Conservation (phyloP, 2,113 vertebrate species). For the Strix uralensis region DNA sequence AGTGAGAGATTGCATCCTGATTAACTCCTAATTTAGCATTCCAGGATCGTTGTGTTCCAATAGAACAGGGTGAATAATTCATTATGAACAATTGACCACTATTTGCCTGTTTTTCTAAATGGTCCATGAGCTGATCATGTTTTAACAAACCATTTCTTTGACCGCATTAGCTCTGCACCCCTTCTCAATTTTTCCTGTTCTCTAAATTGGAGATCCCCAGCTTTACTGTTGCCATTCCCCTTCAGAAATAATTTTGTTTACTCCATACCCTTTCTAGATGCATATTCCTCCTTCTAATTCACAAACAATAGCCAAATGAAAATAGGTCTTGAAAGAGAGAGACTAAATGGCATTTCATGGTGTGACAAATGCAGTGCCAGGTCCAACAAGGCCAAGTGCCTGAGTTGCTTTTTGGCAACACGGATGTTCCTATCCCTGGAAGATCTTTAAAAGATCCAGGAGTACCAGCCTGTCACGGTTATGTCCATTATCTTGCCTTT, state of each 20-base stretch:
- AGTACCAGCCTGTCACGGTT: rapidly evolving
- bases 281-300: neutral
- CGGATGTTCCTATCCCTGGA: neutral
- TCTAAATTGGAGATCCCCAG: neutral
- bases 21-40: constrained; percentile 53
- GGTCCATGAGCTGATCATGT: neutral
- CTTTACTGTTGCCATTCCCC: neutral
- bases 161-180: rapidly evolving
- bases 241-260: neutral
- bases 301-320: neutral
- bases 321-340: neutral
- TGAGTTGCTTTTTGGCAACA: neutral
- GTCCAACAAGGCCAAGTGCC: neutral
- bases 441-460: neutral
- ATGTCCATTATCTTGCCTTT: neutral
- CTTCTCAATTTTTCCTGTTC: neutral
- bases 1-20: constrained; percentile 31
- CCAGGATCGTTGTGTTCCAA: constrained; percentile 13
- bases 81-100: constrained; percentile 14
- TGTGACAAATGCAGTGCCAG: neutral
- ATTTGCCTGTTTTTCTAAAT: constrained; percentile 39
- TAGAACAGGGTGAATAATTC: constrained; percentile 52
- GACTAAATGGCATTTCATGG: neutral
- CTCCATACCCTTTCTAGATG: neutral
- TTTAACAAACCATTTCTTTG: neutral